Evolutionary conservation across 2,113 vertebrate species (phyloP), one percentile per base, ranked within the genome.

Genomic region (Heterotilapia buettikoferi): DNA sequence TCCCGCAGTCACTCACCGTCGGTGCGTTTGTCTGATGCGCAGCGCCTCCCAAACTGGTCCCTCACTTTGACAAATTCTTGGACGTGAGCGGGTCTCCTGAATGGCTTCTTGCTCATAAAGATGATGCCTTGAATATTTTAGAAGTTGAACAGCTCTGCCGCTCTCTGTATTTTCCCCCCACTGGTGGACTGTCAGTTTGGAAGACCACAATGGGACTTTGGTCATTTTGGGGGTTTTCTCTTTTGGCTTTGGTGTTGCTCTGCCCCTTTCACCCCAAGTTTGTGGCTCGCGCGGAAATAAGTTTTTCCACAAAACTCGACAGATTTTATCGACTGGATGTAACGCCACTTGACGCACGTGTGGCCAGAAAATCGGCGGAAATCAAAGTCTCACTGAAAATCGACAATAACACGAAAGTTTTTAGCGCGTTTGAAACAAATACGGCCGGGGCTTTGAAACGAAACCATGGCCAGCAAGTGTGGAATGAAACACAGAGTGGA

Each of bases 31-130:
- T 88, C 88, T 94, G 94, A 92, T 90, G 94, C 95, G 89, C 93
- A 94, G 92, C 95, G 90, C 94, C 93, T 90, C 91, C 92, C 92
- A 90, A 95, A 90, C 93, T 93, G 88, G 59, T 89, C 84, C 61
- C 88, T 95, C 95, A 95, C 95, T 96, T 96, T 95, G 92, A 94
- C 94, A 92, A 92, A 94, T 92, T 95, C 93, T 90, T 94, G 91
- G 94, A 94, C 91, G 86, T 78, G 94, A 93, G 89, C 92, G 76
- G 92, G 83, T 92, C 91, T 91, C 86, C 91, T 54, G 88, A 88
- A 82, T 66, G 81, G 80, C 87, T 88, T 79, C 89, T 57, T 82
- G 88, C 54, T 83, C 73, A 57, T 68, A 63, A 88, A 86, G 53
- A 92, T 88, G 89, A 87, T 81, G 29, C 86, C 76, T 63, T 93